Evolutionary conservation across 2,113 vertebrate species (phyloP), one percentile per base, ranked within the genome.

Genomic region (Fulica atra): DNA sequence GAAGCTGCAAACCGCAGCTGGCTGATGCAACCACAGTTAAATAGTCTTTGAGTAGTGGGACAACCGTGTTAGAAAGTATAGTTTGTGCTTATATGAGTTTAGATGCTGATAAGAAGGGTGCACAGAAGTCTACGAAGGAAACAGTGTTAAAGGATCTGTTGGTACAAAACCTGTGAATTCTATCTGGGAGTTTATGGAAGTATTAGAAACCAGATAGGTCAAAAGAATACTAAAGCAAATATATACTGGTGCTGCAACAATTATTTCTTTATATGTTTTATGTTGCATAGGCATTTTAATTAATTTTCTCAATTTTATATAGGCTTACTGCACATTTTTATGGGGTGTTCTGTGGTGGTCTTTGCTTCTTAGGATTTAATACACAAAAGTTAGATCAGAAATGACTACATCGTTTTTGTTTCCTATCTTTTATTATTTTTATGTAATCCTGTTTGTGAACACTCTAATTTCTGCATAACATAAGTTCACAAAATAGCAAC

Each of bases 401-500:
- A 83, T 84, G 1, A 81, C 69, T 20, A 14, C 60, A 13, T 53
- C 88, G 35, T 0, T 63, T 86, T 83, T 86, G 16, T 90, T 94
- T 79, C 73, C 23, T 36, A 88, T 28, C 42, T 93, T 84, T 80
- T 63, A 56, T 81, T 90, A 70, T 83, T 92, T 89, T 59, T 90
- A 60, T 86, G 44, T 78, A 94, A 92, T 74, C 44, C 13, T 90
- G 19, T 78, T 74, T 86, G 28, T 81, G 65, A 90, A 51, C 76
- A 81, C 60, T 89, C 89, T 80, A 68, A 73, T 86, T 93, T 90
- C 79, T 96, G 65, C 35, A 66, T 68, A 81, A 84, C 53, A 6
- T 40, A 81, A 91, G 13, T 87, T 96, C 59, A 86, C 64, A 95
- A 95, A 95, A 93, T 73, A 89, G 10, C 24, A 66, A 80, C 87